Base-by-base conservation (phyloP, 2,797 vertebrate genomes). In the Manis javanica region DNA sequence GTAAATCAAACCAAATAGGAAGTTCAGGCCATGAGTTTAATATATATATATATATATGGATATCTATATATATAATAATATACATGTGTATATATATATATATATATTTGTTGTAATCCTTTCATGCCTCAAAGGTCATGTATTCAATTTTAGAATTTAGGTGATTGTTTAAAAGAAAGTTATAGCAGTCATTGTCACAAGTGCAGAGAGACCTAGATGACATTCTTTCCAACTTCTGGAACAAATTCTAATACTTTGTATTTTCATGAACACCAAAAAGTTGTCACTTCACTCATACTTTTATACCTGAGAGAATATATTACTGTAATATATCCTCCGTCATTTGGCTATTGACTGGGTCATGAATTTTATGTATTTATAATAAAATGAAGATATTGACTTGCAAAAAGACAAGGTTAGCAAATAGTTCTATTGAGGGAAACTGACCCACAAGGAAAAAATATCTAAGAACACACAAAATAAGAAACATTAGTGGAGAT, bases 1-100 rank as follows among this genome's bases (percentile, higher is more conserved):
- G n/a, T 75, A 92, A 90, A 51, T 93, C 5, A 75, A 92, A 66
- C 53, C 19, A 90, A 91, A 57, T 66, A 66, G 8, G 29, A 87
- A 87, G 2, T 83, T 83, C 16, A 63, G 31, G 4, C 10, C 19
- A 71, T 72, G 34, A 75, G 59, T 74, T 63, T 84, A 21, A 24
- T 12, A 49, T 51, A 51, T 7, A 90, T n/a, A 46, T 9, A 46
- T 46, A 55, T 74, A n/a, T 21, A n/a, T n/a, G 19, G 3, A 51
- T 4, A 13, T 46, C 10, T 46, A 46, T 46, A 46, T 10, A 46
- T 10, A 46, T 46, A 2, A 46, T 46, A 46, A 10, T 7, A n/a
- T n/a, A n/a, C n/a, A n/a, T n/a, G n/a, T n/a, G n/a, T n/a, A n/a
- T n/a, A n/a, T n/a, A n/a, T n/a, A 13, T 7, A 64, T 5, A 21